Evolutionary conservation across 2,113 vertebrate genomes (phyloP).

Genomic region (Diphyllodes magnificus): DNA sequence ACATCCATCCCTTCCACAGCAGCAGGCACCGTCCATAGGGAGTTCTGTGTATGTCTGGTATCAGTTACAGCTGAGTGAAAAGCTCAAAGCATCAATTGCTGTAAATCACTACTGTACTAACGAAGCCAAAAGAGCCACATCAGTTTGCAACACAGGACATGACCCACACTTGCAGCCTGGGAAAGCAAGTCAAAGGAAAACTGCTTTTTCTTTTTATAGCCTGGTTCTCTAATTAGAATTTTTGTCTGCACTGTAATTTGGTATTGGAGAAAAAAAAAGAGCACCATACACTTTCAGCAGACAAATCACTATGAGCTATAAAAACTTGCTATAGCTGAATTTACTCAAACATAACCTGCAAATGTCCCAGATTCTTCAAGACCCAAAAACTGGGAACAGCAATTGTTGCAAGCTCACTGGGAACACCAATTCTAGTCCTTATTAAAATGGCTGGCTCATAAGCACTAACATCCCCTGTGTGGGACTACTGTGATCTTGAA

Average conservation of each 20-base stretch:
- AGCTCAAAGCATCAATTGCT: background rate
- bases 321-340: background rate
- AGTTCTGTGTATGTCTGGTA: background rate
- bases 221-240: slow-evolving; percentile 5
- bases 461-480: background rate
- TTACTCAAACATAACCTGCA: background rate
- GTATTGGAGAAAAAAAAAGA: background rate
- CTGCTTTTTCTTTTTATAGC: slow-evolving; percentile 7
- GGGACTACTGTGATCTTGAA: background rate
- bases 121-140: background rate
- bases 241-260: background rate
- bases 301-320: background rate
- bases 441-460: background rate
- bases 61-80: background rate
- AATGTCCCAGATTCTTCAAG: background rate
- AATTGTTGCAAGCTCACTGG: background rate
- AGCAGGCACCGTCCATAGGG: background rate
- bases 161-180: background rate
- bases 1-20: background rate
- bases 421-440: background rate
- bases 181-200: slow-evolving; percentile 11
- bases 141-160: background rate
- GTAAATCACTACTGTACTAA: background rate
- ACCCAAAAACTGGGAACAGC: background rate
- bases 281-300: background rate